These are phyloP conservation scores for Meleagris gallopavo DNA, from an alignment of 2,113 vertebrate genomes.

Conservation along the genomic window DNA sequence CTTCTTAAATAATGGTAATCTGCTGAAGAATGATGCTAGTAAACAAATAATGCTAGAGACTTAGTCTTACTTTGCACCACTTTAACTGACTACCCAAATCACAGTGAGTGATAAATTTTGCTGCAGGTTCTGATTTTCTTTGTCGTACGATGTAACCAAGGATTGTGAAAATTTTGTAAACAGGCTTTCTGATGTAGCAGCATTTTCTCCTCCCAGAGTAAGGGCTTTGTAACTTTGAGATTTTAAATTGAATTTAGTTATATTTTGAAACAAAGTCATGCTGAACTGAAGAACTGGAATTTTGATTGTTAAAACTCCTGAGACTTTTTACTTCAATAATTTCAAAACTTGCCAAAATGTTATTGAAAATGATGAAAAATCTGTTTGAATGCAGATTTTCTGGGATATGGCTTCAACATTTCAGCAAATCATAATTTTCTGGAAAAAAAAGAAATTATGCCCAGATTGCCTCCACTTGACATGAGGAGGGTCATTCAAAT, in stretches of 20 bases:
- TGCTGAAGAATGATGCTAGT: conserved; percentile 6
- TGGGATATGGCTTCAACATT: not conserved
- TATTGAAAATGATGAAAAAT: not conserved
- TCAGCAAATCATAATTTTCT: not conserved
- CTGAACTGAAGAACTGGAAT: not conserved
- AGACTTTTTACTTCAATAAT: not conserved
- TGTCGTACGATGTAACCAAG: not conserved
- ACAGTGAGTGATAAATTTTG: not conserved
- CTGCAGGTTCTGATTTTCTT: not conserved
- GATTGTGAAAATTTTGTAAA: not conserved
- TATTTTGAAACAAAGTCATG: not conserved
- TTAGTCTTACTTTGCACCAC: not conserved
- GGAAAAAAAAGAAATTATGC: not conserved
- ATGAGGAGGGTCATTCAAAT: not conserved
- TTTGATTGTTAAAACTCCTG: not conserved
- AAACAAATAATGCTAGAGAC: not conserved
- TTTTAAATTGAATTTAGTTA: not conserved
- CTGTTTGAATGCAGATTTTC: not conserved
- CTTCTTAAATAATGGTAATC: conserved; percentile 12
- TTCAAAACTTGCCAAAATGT: not conserved
- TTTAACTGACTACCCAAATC: not conserved
- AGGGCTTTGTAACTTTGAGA: not conserved
- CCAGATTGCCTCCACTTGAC: not conserved
- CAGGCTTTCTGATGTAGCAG: not conserved
- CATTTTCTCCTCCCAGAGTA: not conserved